Percentiles rank a stretch among this genome's conserved stretches.
phyloP scores from a whole-genome alignment of 1,140 invertebrate species.

The Meloidogyne chitwoodi region DNA sequence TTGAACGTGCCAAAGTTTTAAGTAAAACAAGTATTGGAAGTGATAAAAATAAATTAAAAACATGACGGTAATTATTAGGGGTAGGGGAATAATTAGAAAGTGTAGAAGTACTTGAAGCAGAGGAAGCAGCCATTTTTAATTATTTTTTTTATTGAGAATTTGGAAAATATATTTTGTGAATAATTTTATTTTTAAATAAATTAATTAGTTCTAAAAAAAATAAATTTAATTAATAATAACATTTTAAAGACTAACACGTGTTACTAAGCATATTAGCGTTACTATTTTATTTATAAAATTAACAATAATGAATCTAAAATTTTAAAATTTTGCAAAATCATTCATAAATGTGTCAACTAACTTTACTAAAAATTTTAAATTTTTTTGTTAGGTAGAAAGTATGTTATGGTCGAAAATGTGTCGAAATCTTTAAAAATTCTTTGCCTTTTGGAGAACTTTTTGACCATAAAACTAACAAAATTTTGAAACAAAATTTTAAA shows the following conservation, averaged over 20 bases:
- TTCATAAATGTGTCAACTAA: background rate
- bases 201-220: background rate
- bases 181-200: background rate
- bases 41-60: conserved; percentile 21
- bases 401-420: background rate
- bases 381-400: background rate
- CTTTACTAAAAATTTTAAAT: background rate
- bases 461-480: too few species aligned
- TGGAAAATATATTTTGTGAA: background rate
- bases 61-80: background rate
- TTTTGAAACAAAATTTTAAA: background rate
- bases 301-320: background rate
- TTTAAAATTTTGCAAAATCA: background rate
- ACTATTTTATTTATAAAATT: background rate
- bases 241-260: background rate
- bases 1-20: background rate
- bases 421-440: background rate
- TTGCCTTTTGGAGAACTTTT: background rate
- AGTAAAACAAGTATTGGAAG: conserved; percentile 23
- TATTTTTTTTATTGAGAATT: background rate
- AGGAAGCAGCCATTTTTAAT: background rate
- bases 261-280: background rate
- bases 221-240: background rate
- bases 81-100: conserved; percentile 9
- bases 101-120: conserved; percentile 1